Evolutionary conservation across 2,797 vertebrate species (phyloP), one percentile per base, ranked within the genome.

Genomic region (Enteromius unitaeniatus): DNA sequence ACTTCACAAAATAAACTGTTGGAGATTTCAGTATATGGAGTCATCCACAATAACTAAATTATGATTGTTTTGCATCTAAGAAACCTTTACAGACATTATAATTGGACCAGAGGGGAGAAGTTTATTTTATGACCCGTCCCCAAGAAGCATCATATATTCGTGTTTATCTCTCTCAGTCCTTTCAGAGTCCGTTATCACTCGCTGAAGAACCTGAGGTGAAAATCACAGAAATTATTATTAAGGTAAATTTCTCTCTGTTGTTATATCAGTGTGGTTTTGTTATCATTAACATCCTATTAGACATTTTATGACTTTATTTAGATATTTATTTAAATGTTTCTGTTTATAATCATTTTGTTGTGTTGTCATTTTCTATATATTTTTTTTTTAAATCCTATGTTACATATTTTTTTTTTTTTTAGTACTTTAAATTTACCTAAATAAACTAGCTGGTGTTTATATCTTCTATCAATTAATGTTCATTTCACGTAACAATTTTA

Each of bases 181-280:
- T 95, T 86, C 94, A 96, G 91, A 95, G 85, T 91, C 96, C 96
- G 88, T 89, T 95, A 58, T 90, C 95, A 3, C 96, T 97, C 85
- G 55, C 93, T 2, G 96, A 97, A 23, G 95, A 96, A n/a, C 90
- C 94, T 0, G 96, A 96, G n/a, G 89, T 89, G 45, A 97, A 97
- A 90, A 90, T 94, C 82, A 94, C 96, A 0, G 96, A 97, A 93
- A 95, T 97, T 89, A 95, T 97, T 90, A 95, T 97, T 80, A 95
- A 96, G 78, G 97, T 96, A 92, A 82, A 93, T 82, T 13, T 65
- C 47, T 76, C 49, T 72, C 37, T 55, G 0, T 60, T 9, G 23
- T 34, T 51, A 19, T 65, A 14, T 80, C 37, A 64, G 19, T 79
- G 15, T 68, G 55, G 8, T 23, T 14, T n/a, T 37, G 37, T 7